Base-by-base conservation (phyloP, 2,888 invertebrate species). In the Drosophila ezoana region DNA sequence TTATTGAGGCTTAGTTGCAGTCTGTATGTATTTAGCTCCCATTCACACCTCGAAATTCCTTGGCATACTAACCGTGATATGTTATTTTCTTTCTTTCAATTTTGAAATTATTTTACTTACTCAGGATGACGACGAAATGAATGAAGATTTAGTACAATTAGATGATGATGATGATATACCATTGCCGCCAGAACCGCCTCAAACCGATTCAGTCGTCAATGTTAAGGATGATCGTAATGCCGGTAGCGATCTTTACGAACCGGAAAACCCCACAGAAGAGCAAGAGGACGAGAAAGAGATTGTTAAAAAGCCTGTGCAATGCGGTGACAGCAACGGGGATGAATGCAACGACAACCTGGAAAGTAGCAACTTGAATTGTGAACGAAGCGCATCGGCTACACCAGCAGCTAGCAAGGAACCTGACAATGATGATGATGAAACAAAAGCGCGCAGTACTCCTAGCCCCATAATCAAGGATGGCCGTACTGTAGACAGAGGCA, bases 61-160 rank as follows among this genome's bases (percentile, higher is more conserved):
- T 89, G 89, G 89, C 81, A 64, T 93, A 93, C 56, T 93, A 94
- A 91, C 93, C 79, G 93, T 93, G 81, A 93, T 93, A 87, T 92
- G 93, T 80, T 93, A 92, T 82, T 92, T 93, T 85, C 89, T 92
- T 92, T 78, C 65, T 91, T 93, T 90, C 88, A 88, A 89, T 90
- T 90, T 88, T 73, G 85, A 79, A 76, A 93, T 93, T 65, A 69
- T 61, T 82, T 81, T 74, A 65, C 63, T 74, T 74, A 62, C 62
- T 82, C 82, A 92, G 92, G 92, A 94, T 71, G 93, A 93, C 79
- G 93, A 92, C 79, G 91, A 90, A 61, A 72, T 82, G 83, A 91
- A 92, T 72, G 92, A 93, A 89, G 91, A 92, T 91, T 91, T 92
- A 90, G 91, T 92, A 68, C 92, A 92, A 89, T 90, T 92, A 81